phyloP scores from a whole-genome alignment of 2,888 invertebrate genomes.

The Platycheirus rosarum region DNA sequence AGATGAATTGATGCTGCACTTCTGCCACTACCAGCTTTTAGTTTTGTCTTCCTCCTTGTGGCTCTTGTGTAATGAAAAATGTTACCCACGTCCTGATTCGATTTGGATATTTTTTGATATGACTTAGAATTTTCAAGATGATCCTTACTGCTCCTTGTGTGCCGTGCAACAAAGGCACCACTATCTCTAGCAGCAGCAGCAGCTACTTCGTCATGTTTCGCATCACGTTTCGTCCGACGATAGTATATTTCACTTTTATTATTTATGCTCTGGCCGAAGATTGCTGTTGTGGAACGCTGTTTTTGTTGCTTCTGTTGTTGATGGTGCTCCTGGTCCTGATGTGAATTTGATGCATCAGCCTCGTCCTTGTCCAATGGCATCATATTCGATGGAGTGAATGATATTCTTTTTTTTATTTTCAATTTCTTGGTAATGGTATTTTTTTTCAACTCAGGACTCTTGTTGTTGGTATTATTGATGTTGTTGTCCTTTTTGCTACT shows the following conservation, averaged over 20 bases:
- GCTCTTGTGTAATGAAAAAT: slow-evolving; percentile 80
- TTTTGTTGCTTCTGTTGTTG: slow-evolving; percentile 74
- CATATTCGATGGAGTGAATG: slow-evolving; percentile 81
- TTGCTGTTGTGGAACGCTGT: slow-evolving; percentile 71
- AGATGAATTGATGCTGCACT: slow-evolving; percentile 67
- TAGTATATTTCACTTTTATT: slow-evolving; percentile 73
- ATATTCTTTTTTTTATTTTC: slow-evolving; percentile 79
- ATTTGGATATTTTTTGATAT: slow-evolving; percentile 72
- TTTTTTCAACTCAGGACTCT: slow-evolving; percentile 27
- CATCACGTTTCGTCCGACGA: slow-evolving; percentile 73
- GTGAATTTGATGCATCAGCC: slow-evolving; percentile 69
- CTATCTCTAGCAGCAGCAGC: slow-evolving; percentile 20
- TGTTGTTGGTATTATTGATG: slow-evolving; percentile 49
- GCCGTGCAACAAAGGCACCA: slow-evolving; percentile 53
- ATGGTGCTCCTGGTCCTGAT: slow-evolving; percentile 67
- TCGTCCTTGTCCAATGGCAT: slow-evolving; percentile 75
- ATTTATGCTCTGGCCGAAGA: slow-evolving; percentile 72
- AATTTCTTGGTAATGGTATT: slow-evolving; percentile 69
- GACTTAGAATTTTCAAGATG: slow-evolving; percentile 70
- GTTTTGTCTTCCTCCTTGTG: slow-evolving; percentile 58
- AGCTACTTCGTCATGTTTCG: slow-evolving; percentile 71
- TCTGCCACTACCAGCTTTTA: slow-evolving; percentile 27
- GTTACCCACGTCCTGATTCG: slow-evolving; percentile 77
- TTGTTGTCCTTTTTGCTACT: slow-evolving; percentile 52
- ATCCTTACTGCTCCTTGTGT: slow-evolving; percentile 53